Percentiles rank a stretch among this genome's conserved stretches.
These are phyloP conservation scores for Falcunculus frontatus DNA, from an alignment of 2,113 vertebrate genomes.

Conservation along the genomic window DNA sequence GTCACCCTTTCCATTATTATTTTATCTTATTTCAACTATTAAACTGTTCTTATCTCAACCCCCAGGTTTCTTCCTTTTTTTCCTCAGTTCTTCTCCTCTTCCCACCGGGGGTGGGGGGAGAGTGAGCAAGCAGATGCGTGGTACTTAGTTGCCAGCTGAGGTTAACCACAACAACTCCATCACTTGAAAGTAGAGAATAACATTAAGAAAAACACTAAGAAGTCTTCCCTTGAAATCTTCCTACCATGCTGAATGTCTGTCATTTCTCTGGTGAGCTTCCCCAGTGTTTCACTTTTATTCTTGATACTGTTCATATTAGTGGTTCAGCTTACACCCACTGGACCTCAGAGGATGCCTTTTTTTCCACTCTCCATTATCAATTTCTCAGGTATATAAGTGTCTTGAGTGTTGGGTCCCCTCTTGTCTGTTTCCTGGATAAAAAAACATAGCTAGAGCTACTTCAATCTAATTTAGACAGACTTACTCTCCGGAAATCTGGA, in stretches of 20 bases:
- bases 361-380: not conserved
- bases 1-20: not conserved
- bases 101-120: not conserved
- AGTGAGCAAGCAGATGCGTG: rapidly evolving
- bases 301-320: not conserved
- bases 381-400: not conserved
- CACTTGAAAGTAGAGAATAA: not conserved
- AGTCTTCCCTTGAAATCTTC: not conserved
- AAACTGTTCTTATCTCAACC: not conserved
- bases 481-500: not conserved
- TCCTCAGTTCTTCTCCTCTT: not conserved
- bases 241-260: rapidly evolving
- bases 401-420: not conserved
- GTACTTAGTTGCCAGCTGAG: not conserved
- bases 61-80: not conserved
- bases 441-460: not conserved
- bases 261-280: not conserved
- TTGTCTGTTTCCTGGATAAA: not conserved
- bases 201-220: not conserved
- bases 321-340: not conserved
- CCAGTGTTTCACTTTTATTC: not conserved
- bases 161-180: not conserved
- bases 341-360: not conserved
- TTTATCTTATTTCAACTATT: not conserved
- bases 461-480: not conserved